Base-by-base conservation (phyloP, 2,797 vertebrate species). In the Cyprinella venusta region DNA sequence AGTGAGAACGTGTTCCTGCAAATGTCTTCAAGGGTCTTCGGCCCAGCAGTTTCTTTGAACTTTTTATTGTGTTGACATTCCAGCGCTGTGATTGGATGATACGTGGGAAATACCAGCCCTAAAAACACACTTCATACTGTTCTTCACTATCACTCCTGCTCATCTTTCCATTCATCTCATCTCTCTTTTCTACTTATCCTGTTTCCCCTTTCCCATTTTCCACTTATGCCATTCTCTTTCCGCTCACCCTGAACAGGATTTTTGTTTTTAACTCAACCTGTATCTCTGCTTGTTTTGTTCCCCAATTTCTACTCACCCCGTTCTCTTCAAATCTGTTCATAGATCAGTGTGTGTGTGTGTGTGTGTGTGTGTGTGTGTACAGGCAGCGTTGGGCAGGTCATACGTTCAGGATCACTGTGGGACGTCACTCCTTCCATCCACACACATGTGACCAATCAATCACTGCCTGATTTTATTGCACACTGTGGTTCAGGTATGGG, bases 401-500 rank as follows among this genome's bases (percentile, higher is more conserved):
- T 54, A 75, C 18, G 13, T 59, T 77, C 82, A 64, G 86, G 82
- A 86, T 87, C 79, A 86, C 8, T 76, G 84, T 69, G 50, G 76
- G 52, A 78, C 72, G 1, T 61, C 82, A 70, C 75, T 71, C 0
- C 26, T 82, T 68, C 83, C 83, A 38, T 36, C 83, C 77, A 45
- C 76, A 71, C 80, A 76, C 56, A 63, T 45, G 78, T 87, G 86
- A 88, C 82, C 84, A 85, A 21, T 87, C 54, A 86, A 69, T 86
- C 79, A 68, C 74, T 81, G 56, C 70, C 69, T 87, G 86, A 74
- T 80, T 84, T 76, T 59, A 54, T 71, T 71, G 63, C 56, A 36
- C 76, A 68, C 52, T 50, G 40, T 50, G n/a, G 65, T 74, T 71
- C 79, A 88, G 87, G 87, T 88, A 87, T n/a, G 65, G 74, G 80